phyloP scores from a whole-genome alignment of 2,888 invertebrate genomes.

The Frankliniella fusca region DNA sequence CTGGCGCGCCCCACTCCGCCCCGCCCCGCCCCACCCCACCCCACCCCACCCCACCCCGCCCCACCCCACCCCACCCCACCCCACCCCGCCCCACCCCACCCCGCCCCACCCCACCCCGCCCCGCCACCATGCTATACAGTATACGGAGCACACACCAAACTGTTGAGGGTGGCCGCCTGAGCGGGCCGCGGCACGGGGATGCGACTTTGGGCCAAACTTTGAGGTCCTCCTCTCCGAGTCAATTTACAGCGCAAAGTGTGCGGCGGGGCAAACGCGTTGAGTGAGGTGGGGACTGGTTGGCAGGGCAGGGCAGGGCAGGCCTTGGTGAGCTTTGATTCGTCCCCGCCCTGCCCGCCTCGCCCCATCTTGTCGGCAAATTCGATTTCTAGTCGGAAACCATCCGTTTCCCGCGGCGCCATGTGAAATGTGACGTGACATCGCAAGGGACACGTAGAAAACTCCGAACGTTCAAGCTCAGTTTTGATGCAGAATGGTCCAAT shows the following conservation, averaged over 20 bases:
- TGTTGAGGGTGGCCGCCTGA: neutral
- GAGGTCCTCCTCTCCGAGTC: slow-evolving; percentile 1
- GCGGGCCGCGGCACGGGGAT: neutral
- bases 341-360: neutral
- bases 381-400: neutral
- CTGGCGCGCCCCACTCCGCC: neutral
- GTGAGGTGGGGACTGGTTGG: neutral
- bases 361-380: neutral
- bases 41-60: neutral
- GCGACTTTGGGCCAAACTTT: neutral
- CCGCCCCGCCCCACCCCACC: neutral
- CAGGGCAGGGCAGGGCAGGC: neutral
- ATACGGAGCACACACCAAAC: neutral
- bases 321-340: neutral
- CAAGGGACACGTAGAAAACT: neutral
- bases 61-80: neutral
- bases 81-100: neutral
- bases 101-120: neutral
- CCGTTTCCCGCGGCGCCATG: too few species aligned
- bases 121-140: neutral
- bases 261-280: neutral
- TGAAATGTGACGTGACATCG: too few species aligned
- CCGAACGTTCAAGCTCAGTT: neutral
- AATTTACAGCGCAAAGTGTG: slow-evolving; percentile 7
- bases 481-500: too few species aligned